These are phyloP conservation scores for Holothuria glaberrima DNA, from an alignment of 35 echinoderm and acorn worm species.

Conservation along the genomic window DNA sequence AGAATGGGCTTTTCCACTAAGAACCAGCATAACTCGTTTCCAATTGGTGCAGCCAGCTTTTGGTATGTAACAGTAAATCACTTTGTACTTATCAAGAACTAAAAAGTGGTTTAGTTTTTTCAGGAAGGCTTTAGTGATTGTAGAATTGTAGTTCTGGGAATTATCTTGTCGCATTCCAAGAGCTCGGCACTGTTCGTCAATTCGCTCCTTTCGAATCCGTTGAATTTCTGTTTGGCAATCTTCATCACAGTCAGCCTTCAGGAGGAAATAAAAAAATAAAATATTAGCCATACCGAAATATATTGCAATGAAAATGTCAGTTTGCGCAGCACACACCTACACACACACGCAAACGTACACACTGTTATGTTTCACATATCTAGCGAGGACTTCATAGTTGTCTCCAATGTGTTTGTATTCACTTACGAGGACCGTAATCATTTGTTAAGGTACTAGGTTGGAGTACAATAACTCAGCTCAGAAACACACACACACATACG, in stretches of 20 bases:
- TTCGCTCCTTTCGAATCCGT: not conserved
- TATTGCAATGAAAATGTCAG: too few relatives aligned
- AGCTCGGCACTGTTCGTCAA: constrained; percentile 31
- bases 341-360: too few relatives aligned
- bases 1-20: constrained; percentile 17
- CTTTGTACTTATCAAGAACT: constrained; percentile 34
- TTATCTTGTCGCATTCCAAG: constrained; percentile 1
- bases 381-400: too few relatives aligned
- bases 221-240: constrained; percentile 51
- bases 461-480: too few relatives aligned
- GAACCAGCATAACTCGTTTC: constrained; percentile 48
- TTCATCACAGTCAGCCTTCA: constrained; percentile 21
- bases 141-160: not conserved
- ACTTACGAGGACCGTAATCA: too few relatives aligned
- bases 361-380: too few relatives aligned
- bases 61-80: constrained; percentile 55
- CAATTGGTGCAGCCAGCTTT: constrained; percentile 59
- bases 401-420: too few relatives aligned
- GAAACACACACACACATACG: too few relatives aligned
- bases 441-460: too few relatives aligned
- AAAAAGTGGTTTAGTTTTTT: constrained; percentile 28
- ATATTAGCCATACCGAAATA: too few relatives aligned
- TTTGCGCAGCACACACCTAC: too few relatives aligned
- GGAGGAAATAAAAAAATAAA: not conserved
- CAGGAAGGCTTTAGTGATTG: not conserved